These are phyloP conservation scores for Spodoptera frugiperda DNA, from an alignment of 1,140 invertebrate genomes.

Conservation along the genomic window DNA sequence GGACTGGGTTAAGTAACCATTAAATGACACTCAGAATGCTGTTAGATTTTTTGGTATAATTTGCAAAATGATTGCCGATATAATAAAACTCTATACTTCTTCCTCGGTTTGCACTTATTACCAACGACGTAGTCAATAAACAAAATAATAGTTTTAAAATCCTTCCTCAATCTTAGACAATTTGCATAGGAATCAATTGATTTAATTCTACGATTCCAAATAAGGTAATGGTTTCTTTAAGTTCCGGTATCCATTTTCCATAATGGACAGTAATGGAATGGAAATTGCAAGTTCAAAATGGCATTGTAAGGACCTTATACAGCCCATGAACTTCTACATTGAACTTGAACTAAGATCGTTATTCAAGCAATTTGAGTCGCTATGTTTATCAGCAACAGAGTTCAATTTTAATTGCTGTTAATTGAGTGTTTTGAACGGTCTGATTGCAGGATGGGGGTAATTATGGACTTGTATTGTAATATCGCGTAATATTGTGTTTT, in stretches of 20 bases:
- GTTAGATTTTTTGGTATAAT: too few relatives aligned
- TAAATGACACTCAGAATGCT: too few relatives aligned
- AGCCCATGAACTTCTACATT: constrained; percentile 1
- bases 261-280: neutral
- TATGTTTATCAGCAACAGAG: neutral
- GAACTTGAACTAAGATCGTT: constrained; percentile 9
- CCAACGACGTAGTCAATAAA: too few relatives aligned
- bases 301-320: neutral
- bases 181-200: constrained; percentile 25
- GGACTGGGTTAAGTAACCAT: too few relatives aligned
- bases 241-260: neutral
- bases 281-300: neutral
- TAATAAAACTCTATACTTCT: too few relatives aligned
- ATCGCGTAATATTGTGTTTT: neutral
- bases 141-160: neutral
- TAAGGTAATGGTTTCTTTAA: constrained; percentile 3
- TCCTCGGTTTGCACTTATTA: too few relatives aligned
- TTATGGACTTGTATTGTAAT: neutral
- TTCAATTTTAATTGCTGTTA: neutral
- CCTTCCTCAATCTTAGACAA: neutral
- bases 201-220: neutral
- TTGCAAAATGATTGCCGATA: too few relatives aligned
- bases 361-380: constrained; percentile 4
- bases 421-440: too few relatives aligned
- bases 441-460: too few relatives aligned